A percentile compares a stretch with the other conserved stretches of the same genome.
These are phyloP conservation scores for Tanytarsus gracilentus DNA, from an alignment of 2,888 invertebrate species.

Conservation along the genomic window DNA sequence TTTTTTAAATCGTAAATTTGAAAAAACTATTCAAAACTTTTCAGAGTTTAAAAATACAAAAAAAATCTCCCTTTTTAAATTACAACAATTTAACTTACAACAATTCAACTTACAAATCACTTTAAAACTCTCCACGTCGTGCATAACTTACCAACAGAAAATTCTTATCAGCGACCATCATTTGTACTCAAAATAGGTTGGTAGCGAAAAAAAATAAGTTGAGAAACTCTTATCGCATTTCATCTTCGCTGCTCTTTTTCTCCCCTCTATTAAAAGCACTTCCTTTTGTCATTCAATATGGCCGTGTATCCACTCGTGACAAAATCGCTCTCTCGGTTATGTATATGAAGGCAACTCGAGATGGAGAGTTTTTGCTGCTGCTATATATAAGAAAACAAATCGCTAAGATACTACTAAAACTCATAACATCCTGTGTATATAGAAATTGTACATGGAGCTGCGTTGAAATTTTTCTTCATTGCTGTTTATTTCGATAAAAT, in stretches of 20 bases:
- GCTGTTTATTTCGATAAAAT: no score
- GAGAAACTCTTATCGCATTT: constrained; percentile 5
- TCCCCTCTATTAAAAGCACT: constrained; percentile 1
- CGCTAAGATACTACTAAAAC: constrained; percentile 13
- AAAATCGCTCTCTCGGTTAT: constrained; percentile 3
- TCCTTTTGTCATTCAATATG: constrained; percentile 24
- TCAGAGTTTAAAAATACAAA: no score
- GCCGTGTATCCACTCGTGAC: constrained; percentile 23
- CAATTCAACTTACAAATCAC: not conserved
- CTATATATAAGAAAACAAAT: not conserved
- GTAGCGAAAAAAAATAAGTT: not conserved
- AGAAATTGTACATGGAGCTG: no score
- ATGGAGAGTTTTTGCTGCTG: not conserved
- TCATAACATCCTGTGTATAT: constrained; percentile 16
- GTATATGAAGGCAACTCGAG: not conserved
- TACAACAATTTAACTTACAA: not conserved
- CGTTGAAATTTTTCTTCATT: no score
- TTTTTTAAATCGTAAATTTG: no score
- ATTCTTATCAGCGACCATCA: no score
- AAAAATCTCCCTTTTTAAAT: not conserved
- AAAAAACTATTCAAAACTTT: no score
- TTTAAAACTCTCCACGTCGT: no score
- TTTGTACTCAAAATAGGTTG: no score
- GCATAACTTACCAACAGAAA: no score
- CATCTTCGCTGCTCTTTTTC: constrained; percentile 6